phyloP scores from a whole-genome alignment of 2,113 vertebrate species.

The Ceyx margarethae region DNA sequence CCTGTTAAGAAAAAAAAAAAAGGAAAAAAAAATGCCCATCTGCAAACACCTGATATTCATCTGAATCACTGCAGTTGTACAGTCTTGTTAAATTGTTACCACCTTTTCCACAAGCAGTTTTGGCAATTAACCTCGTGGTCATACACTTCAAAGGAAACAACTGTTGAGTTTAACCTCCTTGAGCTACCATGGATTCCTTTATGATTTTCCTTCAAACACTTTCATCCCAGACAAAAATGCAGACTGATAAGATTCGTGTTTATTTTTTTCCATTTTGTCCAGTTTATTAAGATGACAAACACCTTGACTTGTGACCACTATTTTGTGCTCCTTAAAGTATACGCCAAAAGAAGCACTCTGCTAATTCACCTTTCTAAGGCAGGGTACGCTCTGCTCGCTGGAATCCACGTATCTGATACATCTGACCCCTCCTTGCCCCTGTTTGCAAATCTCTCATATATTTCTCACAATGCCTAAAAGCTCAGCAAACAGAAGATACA shows the following conservation, averaged over 20 bases:
- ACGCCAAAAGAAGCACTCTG: not conserved
- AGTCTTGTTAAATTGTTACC: constrained; percentile 98
- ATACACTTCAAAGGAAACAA: constrained; percentile 91
- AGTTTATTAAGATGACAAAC: constrained; percentile 73
- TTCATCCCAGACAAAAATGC: constrained; percentile 79
- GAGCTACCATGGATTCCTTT: constrained; percentile 82
- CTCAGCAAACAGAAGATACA: constrained; percentile 63
- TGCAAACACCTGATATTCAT: constrained; percentile 96
- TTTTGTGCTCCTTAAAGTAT: not conserved
- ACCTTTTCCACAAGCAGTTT: constrained; percentile 93
- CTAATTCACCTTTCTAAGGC: constrained; percentile 47
- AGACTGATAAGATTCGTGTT: constrained; percentile 74
- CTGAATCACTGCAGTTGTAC: constrained; percentile 79
- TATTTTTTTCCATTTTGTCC: constrained; percentile 73
- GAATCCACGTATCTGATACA: constrained; percentile 59
- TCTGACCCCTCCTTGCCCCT: constrained; percentile 70
- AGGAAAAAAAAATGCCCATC: constrained; percentile 48
- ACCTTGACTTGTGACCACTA: not conserved
- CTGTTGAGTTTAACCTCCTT: constrained; percentile 89
- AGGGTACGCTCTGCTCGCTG: constrained; percentile 25
- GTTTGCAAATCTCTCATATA: constrained; percentile 70
- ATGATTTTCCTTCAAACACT: constrained; percentile 85
- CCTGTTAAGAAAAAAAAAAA: constrained; percentile 66
- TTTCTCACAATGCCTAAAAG: constrained; percentile 68
- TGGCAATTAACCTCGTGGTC: constrained; percentile 93